Conservation (phyloP, 2,113 vertebrate genomes). For the Toxotes chatareus region DNA sequence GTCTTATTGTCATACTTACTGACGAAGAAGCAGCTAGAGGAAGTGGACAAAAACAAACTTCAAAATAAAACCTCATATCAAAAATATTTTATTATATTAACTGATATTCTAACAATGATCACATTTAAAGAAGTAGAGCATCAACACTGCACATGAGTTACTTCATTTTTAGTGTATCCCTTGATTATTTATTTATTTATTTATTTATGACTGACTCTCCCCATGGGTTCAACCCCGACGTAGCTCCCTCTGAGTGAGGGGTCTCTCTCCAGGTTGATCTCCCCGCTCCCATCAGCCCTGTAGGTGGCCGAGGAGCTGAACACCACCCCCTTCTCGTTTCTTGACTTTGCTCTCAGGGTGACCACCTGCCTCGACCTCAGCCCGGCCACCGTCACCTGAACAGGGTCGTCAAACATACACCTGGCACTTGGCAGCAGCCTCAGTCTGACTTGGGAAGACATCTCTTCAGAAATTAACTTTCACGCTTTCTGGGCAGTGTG, state of each 20-base stretch:
- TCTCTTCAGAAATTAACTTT: not conserved
- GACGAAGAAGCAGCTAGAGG: too few relatives aligned
- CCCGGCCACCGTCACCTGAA: constrained; percentile 60
- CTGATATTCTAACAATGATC: too few relatives aligned
- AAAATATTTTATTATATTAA: too few relatives aligned
- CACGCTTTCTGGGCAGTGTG: too few relatives aligned
- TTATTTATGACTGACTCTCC: too few relatives aligned
- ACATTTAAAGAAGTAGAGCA: too few relatives aligned
- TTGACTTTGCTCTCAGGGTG: constrained; percentile 54
- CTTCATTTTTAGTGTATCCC: too few relatives aligned
- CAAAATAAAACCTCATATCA: too few relatives aligned
- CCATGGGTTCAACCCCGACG: constrained; percentile 65
- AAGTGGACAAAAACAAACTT: too few relatives aligned
- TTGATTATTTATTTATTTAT: too few relatives aligned
- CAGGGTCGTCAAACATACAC: constrained; percentile 62
- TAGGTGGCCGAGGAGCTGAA: constrained; percentile 61
- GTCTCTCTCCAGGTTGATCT: constrained; percentile 55
- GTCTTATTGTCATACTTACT: too few relatives aligned
- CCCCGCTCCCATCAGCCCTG: constrained; percentile 49
- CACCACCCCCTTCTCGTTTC: constrained; percentile 35
- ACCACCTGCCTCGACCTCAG: constrained; percentile 63
- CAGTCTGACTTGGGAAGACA: constrained; percentile 55
- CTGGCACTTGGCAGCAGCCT: constrained; percentile 58
- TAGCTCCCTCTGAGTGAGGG: constrained; percentile 63
- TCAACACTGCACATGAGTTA: too few relatives aligned